phyloP scores from a whole-genome alignment of 2,797 vertebrate genomes.

The Hippopotamyrus pictus region DNA sequence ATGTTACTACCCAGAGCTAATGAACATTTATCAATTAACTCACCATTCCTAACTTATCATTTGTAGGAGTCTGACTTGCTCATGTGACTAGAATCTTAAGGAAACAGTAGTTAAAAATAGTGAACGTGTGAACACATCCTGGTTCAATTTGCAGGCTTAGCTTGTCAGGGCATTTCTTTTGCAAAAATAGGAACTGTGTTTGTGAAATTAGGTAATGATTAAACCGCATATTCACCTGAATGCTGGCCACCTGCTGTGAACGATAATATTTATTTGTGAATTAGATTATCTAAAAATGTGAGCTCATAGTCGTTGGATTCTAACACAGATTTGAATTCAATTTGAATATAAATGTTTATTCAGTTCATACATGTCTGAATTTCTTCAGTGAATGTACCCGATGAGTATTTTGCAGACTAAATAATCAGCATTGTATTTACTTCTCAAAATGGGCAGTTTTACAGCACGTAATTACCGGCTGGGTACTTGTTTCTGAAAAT shows the following conservation, averaged over 20 bases:
- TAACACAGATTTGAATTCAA: not conserved
- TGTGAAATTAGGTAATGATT: not conserved
- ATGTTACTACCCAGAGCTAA: not conserved
- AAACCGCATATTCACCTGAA: not conserved
- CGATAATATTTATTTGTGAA: not conserved
- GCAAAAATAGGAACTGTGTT: not conserved
- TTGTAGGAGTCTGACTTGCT: not conserved
- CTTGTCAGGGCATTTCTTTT: not conserved
- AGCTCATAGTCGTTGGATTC: not conserved
- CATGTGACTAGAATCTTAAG: constrained; percentile 1
- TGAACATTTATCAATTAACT: not conserved
- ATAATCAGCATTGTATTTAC: not conserved
- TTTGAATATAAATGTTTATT: not conserved
- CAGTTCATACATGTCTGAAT: not conserved
- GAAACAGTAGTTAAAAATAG: not conserved
- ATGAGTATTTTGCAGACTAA: not conserved
- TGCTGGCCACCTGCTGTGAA: not conserved
- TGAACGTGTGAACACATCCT: not conserved
- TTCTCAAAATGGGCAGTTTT: not conserved
- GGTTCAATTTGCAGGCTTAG: not conserved
- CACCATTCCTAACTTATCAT: not conserved
- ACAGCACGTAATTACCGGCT: not conserved
- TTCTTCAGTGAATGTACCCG: not conserved
- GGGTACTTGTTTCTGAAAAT: not conserved
- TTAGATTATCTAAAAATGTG: not conserved